Conservation (phyloP, 2,888 invertebrate species). For the Cotesia congregata region DNA sequence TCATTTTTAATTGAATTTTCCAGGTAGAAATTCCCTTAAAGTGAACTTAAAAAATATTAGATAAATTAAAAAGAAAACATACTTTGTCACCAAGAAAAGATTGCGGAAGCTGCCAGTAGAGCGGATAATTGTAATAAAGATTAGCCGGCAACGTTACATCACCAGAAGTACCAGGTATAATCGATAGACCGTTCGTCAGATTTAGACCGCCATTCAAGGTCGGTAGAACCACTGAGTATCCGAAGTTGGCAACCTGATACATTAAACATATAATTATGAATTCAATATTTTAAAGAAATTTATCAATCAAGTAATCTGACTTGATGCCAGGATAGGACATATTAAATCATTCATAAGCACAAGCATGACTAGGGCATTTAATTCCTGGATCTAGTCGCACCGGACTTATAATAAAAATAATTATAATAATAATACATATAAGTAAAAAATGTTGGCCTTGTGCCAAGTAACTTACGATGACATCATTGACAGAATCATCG, state of each 20-base stretch:
- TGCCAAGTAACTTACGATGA: slow-evolving; percentile 54
- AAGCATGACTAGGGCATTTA: background rate
- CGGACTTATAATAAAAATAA: too few relatives aligned
- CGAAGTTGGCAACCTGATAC: slow-evolving; percentile 60
- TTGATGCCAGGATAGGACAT: background rate
- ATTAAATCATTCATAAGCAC: slow-evolving; percentile 13
- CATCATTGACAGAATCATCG: slow-evolving; percentile 62
- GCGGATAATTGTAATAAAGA: slow-evolving; percentile 75
- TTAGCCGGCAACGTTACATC: slow-evolving; percentile 73
- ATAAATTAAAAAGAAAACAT: slow-evolving; percentile 37
- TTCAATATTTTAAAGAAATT: slow-evolving; percentile 13
- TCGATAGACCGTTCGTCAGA: slow-evolving; percentile 74
- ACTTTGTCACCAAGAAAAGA: slow-evolving; percentile 88
- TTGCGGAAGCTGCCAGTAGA: slow-evolving; percentile 87
- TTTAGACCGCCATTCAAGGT: slow-evolving; percentile 71
- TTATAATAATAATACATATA: background rate
- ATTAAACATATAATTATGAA: slow-evolving; percentile 25
- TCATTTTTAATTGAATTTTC: too few relatives aligned
- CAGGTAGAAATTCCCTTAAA: background rate
- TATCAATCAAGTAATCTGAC: slow-evolving; percentile 20
- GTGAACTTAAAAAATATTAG: slow-evolving; percentile 21
- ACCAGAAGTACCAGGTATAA: slow-evolving; percentile 76
- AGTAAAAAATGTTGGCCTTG: background rate
- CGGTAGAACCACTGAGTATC: slow-evolving; percentile 55
- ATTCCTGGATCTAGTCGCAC: background rate